Base-by-base conservation (phyloP, 1,140 invertebrate genomes). In the Psix sp. region DNA sequence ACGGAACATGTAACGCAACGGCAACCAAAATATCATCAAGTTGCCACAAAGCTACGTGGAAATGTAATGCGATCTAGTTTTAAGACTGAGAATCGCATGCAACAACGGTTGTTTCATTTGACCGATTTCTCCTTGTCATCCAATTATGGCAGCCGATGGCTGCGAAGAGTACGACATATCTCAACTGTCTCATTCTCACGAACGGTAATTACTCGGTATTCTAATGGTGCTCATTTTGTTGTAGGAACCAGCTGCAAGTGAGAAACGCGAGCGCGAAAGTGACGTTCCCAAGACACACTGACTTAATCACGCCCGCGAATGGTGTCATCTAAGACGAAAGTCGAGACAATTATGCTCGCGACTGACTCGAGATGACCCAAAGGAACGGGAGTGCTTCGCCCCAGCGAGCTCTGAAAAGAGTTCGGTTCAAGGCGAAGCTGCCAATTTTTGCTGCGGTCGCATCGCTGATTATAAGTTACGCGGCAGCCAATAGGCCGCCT, bases 401-500 rank as follows among this genome's bases (percentile, higher is more conserved):
- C 21, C 45, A 40, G 6, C 60, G 70, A 14, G 60, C 63, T 17
- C 46, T 49, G 15, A 72, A 71, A 65, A 63, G 63, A 54, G 11
- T 63, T 1, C 63, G 71, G 33, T 62, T 74, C 57, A 74, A 74
- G 65, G 43, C 14, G 6, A 65, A 46, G 29, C 26, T 43, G 43
- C 14, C 57, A 13, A 54, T 72, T 48, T 29, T 73, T 29, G 39
- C 74, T 60, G 46, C 65, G 43, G 24, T 68, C 24, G 49, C 29
- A 24, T 40, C 26, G 35, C 45, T 77, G 46, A 48, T 74, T 51
- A 40, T 62, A 35, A 31, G 65, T 2, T 80, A 79, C 48, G 78
- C 81, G 2, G 77, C 82, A n/a, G 87, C 87, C 29, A 95, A 96
- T 88, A 91, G 91, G 74, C 93, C 94, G 17, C 94, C 94, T 0